Conservation (phyloP, 2,113 vertebrate species). For the Mola mola region DNA sequence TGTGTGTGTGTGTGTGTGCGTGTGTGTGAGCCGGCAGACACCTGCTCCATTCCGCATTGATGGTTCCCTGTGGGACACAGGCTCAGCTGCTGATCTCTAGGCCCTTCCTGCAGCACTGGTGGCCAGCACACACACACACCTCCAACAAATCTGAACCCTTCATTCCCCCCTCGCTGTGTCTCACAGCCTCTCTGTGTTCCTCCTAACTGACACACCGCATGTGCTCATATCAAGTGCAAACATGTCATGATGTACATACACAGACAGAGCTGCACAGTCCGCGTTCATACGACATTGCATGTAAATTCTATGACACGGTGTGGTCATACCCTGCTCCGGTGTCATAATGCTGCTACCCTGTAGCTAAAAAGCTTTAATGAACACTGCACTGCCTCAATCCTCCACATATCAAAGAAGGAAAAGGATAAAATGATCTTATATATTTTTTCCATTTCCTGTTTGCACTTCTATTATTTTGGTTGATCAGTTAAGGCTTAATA, state of each 20-base stretch:
- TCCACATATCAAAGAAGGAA: neutral
- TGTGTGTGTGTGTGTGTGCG: constrained; percentile 31
- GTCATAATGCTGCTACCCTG: constrained; percentile 2
- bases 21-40: constrained; percentile 74
- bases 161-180: constrained; percentile 34
- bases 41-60: constrained; percentile 81
- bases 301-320: constrained; percentile 30
- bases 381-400: constrained; percentile 3
- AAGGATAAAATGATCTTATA: neutral
- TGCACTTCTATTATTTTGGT: neutral
- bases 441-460: neutral
- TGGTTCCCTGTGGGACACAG: constrained; percentile 77
- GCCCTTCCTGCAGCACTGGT: constrained; percentile 77
- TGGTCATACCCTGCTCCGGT: constrained; percentile 4
- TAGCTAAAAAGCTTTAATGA: constrained; percentile 9
- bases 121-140: constrained; percentile 49
- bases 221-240: constrained; percentile 69
- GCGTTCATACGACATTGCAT: constrained; percentile 19
- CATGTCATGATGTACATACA: constrained; percentile 42
- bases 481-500: constrained; percentile 7
- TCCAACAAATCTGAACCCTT: constrained; percentile 59
- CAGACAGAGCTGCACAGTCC: constrained; percentile 7
- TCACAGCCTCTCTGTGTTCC: constrained; percentile 57
- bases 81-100: constrained; percentile 82
- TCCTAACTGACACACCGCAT: constrained; percentile 66